Evolutionary conservation across 2,113 vertebrate genomes (phyloP), one percentile per base, ranked within the genome.

Genomic region (Lonchura striata): DNA sequence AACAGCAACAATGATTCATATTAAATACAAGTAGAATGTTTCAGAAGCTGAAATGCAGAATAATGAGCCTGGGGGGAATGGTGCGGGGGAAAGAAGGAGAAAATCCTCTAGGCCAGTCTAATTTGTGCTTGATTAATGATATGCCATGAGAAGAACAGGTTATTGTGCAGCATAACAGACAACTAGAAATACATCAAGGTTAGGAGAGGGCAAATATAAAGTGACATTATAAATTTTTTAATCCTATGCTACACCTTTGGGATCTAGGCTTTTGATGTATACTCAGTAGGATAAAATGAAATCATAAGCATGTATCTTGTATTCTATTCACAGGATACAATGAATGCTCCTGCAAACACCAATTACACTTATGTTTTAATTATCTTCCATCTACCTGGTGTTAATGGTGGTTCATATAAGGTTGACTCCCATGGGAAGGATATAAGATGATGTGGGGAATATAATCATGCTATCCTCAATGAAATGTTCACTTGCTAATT

Each of bases 401-500:
- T 78, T 85, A 88, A n/a, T 9, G 0, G 28, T 86, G n/a, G 64
- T n/a, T 83, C 72, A 23, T 75, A 75, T 30, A 59, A 83, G 11
- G 76, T 59, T 86, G 60, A 81, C 37, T 94, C 69, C 44, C 80
- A 56, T n/a, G 60, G 49, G 80, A 84, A 82, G 18, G 5, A 11
- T 74, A 21, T 52, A 66, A 78, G 21, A 63, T 42, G n/a, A 83
- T 74, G 57, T 24, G 21, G 78, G 59, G 86, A 83, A 81, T 87
- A 77, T 71, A 77, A 95, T 95, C 50, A 83, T 5, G 22, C 18
- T 20, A 10, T 86, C 82, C 14, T 88, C 42, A 78, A 64, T 92
- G 92, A 93, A 96, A 86, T 25, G 5, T 83, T 79, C 63, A 78
- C 24, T 81, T 56, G 35, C 18, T 90, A 94, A 92, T 92, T 95